Evolutionary conservation across 2,797 vertebrate genomes (phyloP).

Genomic region (Etheostoma perlongum): DNA sequence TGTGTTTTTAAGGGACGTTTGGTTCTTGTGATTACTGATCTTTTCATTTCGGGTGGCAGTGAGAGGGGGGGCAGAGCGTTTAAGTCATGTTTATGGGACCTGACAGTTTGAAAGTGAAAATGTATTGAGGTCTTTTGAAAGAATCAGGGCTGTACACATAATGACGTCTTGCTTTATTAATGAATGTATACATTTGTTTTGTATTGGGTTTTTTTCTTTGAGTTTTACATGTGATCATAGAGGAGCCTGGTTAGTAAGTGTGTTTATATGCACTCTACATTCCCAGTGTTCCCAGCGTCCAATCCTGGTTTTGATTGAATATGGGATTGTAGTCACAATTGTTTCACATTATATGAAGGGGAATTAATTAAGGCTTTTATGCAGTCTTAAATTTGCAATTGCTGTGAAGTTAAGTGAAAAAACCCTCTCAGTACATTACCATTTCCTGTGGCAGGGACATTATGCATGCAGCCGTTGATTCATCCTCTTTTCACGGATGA

Average conservation of each 20-base stretch:
- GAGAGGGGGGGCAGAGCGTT: not conserved
- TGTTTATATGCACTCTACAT: not conserved
- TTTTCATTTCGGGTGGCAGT: not conserved
- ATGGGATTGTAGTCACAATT: not conserved
- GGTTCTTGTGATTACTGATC: not conserved
- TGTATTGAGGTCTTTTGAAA: not conserved
- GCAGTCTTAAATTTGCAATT: slow-evolving; percentile 20
- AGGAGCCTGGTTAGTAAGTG: slow-evolving; percentile 1
- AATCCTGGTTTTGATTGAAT: not conserved
- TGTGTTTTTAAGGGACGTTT: slow-evolving; percentile 1
- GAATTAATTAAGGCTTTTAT: slow-evolving; percentile 6
- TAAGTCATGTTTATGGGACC: not conserved
- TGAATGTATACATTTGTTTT: slow-evolving; percentile 32
- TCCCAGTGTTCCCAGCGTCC: not conserved
- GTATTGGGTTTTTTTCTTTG: too few relatives aligned
- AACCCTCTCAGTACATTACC: not conserved
- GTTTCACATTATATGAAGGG: slow-evolving; percentile 12
- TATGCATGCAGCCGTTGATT: not conserved
- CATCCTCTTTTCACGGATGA: slow-evolving; percentile 1
- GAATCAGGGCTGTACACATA: not conserved
- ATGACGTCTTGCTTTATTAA: slow-evolving; percentile 16
- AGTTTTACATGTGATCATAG: not conserved
- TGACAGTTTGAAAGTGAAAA: not conserved
- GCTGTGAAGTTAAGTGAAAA: not conserved
- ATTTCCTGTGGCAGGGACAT: slow-evolving; percentile 10